These are phyloP conservation scores for Dendronephthya gigantea DNA, from an alignment of 64 coral and sea anemone species.

Conservation along the genomic window DNA sequence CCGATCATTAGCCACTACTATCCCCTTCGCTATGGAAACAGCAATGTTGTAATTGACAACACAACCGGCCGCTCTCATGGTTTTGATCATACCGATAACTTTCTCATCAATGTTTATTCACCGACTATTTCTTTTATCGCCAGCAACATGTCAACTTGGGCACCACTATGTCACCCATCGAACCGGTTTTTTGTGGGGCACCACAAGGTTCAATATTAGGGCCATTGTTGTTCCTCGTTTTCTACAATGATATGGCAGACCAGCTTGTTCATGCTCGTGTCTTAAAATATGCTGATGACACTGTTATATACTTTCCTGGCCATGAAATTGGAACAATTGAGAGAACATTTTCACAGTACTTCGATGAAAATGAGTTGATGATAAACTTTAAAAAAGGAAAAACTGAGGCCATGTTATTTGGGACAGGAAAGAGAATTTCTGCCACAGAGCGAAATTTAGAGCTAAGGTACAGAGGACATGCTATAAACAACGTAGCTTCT, in stretches of 20 bases:
- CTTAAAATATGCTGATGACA: not conserved
- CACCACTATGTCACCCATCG: not conserved
- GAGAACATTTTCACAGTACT: not conserved
- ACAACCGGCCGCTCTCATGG: no score
- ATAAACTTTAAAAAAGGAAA: not conserved
- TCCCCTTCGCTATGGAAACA: no score
- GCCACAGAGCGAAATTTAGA: not conserved
- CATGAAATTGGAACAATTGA: not conserved
- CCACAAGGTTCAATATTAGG: not conserved
- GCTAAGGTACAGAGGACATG: not conserved
- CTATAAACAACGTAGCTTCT: not conserved
- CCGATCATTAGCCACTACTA: no score
- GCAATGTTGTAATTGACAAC: no score
- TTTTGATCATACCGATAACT: no score
- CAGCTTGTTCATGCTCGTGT: not conserved
- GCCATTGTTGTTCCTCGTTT: not conserved
- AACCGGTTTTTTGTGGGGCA: constrained; percentile 4
- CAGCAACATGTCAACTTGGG: not conserved
- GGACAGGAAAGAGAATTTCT: not conserved
- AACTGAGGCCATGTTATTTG: not conserved
- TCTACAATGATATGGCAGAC: not conserved
- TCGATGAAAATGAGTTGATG: constrained; percentile 3
- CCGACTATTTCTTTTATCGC: not conserved
- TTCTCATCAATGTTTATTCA: constrained; percentile 9
- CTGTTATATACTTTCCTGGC: not conserved